Evolutionary conservation across 2,797 vertebrate species (phyloP), one percentile per base, ranked within the genome.

Genomic region (Pipistrellus pipistrellus): DNA sequence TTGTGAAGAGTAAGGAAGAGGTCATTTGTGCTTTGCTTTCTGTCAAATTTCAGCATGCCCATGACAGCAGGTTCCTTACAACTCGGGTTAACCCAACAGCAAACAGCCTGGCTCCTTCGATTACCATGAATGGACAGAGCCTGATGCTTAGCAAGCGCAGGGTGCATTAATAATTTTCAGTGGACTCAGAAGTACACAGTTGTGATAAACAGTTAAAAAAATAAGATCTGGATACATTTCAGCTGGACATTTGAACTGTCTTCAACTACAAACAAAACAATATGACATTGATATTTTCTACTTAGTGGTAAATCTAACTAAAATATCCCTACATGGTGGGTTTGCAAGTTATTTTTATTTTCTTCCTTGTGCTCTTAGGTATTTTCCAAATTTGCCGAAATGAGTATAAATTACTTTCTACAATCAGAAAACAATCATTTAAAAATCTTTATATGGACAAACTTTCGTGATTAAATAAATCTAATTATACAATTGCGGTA

Each of bases 181-280:
- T 95, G 96, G 96, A 95, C 96, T 95, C 96, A 92, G 73, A 76
- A 84, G 59, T 51, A n/a, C 21, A 41, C 44, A 81, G 30, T 86
- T 96, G 27, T 90, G 95, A 94, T 88, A 85, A 95, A 96, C 92
- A 91, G 83, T 95, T 95, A 90, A 95, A 96, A 88, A 89, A 94
- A 44, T 88, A 72, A 90, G 68, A 90, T 62, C 30, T 73, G 53
- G 62, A 75, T 76, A 86, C 25, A 57, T 62, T 85, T 87, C 53
- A 85, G 38, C 25, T 77, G 41, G 64, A 73, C 48, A 46, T 71
- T 44, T 90, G n/a, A 71, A 30, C 38, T 44, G 30, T 86, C 51
- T 96, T 88, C 88, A 88, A 35, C n/a, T 48, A 80, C 27, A 78
- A 88, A 84, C 38, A 51, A 81, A 64, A 90, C 38, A 76, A 51